Conservation (phyloP, 2,113 vertebrate species). For the Pipra filicauda region DNA sequence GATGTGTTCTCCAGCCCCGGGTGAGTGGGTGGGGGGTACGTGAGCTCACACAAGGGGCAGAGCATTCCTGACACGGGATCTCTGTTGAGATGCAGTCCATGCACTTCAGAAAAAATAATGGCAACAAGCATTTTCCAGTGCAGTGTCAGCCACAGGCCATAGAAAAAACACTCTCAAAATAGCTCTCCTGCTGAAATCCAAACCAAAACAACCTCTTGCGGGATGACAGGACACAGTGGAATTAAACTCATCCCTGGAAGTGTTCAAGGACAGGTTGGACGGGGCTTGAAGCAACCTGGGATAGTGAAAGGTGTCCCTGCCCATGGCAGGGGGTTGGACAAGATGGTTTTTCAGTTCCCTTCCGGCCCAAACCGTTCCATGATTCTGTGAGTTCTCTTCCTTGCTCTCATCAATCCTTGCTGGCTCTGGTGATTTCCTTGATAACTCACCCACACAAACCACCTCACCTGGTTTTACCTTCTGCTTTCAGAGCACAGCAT, state of each 20-base stretch:
- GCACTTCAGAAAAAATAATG: neutral
- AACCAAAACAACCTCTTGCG: neutral
- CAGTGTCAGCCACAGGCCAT: neutral
- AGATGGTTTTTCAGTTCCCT: neutral
- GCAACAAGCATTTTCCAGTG: neutral
- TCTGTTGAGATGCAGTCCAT: neutral
- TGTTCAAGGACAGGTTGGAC: neutral
- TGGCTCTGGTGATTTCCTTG: neutral
- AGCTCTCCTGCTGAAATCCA: neutral
- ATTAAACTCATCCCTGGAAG: neutral
- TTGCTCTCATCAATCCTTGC: neutral
- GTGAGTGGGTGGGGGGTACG: neutral
- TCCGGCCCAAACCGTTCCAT: neutral
- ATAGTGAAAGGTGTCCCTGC: neutral
- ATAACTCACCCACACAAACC: neutral
- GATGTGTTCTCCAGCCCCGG: neutral
- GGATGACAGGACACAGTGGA: fast-evolving
- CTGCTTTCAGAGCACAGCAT: neutral
- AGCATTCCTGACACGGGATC: neutral
- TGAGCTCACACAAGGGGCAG: neutral
- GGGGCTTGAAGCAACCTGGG: neutral
- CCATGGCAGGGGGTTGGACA: neutral
- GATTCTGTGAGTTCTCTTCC: neutral
- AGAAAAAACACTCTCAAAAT: constrained; percentile 8
- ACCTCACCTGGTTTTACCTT: neutral